phyloP scores from a whole-genome alignment of 1,140 invertebrate species.

The Listronotus bonariensis region DNA sequence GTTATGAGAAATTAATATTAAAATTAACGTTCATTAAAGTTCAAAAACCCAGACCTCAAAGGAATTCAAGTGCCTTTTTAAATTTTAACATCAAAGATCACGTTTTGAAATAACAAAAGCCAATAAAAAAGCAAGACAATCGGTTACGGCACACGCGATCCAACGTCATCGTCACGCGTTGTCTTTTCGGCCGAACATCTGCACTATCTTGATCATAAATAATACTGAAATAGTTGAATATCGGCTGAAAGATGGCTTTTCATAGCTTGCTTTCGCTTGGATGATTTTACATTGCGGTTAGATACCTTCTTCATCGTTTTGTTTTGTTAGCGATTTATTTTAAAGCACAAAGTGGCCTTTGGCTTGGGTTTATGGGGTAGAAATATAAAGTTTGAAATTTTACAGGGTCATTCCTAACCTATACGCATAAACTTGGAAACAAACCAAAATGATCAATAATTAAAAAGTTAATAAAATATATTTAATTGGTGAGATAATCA shows the following conservation, averaged over 20 bases:
- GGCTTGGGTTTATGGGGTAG: conserved; percentile 8
- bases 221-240: conserved; percentile 41
- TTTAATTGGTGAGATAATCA: no score
- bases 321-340: conserved; percentile 22
- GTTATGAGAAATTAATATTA: no score
- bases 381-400: conserved; percentile 16
- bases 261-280: conserved; percentile 39
- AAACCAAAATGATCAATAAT: no score
- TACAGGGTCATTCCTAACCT: no score
- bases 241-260: conserved; percentile 40
- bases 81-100: conserved; percentile 3
- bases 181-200: conserved; percentile 39
- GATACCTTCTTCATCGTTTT: conserved; percentile 41
- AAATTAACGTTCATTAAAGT: no score
- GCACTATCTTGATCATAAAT: conserved; percentile 43
- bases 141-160: conserved; percentile 36
- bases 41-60: neutral
- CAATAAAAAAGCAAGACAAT: conserved; percentile 32
- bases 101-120: conserved; percentile 18
- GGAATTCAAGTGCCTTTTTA: conserved; percentile 3
- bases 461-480: no score
- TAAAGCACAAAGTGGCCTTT: conserved; percentile 9
- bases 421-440: no score
- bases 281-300: conserved; percentile 41
- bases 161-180: conserved; percentile 42